Conservation (phyloP, 64 coral and sea anemone species). For the Stichodactyla helianthus region DNA sequence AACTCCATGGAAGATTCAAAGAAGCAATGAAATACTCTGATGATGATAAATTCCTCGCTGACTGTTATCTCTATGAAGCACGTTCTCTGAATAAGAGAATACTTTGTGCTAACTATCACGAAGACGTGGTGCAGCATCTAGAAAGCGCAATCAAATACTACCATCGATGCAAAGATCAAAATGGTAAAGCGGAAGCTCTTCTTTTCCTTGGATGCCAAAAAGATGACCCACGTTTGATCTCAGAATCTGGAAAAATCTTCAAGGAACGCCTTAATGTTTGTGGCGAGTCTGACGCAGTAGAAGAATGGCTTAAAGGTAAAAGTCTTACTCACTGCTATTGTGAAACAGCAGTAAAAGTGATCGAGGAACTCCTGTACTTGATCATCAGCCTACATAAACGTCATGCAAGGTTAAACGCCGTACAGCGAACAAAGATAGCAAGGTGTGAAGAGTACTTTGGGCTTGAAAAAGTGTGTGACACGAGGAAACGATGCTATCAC, state of each 20-base stretch:
- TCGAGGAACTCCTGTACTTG: constrained; percentile 49
- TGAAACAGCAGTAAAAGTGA: constrained; percentile 44
- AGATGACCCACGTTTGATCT: neutral
- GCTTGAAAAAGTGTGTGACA: constrained; percentile 17
- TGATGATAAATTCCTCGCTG: constrained; percentile 58
- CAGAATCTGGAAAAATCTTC: constrained; percentile 54
- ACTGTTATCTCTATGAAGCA: constrained; percentile 50
- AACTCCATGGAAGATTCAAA: constrained; percentile 30
- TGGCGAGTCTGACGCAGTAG: constrained; percentile 67
- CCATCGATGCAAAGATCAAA: constrained; percentile 24
- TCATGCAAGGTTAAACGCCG: neutral
- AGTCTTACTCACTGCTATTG: constrained; percentile 5
- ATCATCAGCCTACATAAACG: constrained; percentile 43
- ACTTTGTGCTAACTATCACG: no score
- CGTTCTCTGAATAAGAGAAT: neutral
- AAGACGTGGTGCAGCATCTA: constrained; percentile 30
- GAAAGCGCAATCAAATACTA: constrained; percentile 34
- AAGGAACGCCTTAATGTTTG: constrained; percentile 43
- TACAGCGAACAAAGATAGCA: constrained; percentile 17
- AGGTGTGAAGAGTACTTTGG: constrained; percentile 72
- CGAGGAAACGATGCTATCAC: constrained; percentile 14
- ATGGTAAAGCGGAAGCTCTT: constrained; percentile 50
- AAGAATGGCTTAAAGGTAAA: constrained; percentile 14
- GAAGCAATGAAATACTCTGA: constrained; percentile 47
- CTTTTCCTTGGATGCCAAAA: constrained; percentile 39